Conservation (phyloP, 1,140 invertebrate genomes). For the Colletes latitarsis region DNA sequence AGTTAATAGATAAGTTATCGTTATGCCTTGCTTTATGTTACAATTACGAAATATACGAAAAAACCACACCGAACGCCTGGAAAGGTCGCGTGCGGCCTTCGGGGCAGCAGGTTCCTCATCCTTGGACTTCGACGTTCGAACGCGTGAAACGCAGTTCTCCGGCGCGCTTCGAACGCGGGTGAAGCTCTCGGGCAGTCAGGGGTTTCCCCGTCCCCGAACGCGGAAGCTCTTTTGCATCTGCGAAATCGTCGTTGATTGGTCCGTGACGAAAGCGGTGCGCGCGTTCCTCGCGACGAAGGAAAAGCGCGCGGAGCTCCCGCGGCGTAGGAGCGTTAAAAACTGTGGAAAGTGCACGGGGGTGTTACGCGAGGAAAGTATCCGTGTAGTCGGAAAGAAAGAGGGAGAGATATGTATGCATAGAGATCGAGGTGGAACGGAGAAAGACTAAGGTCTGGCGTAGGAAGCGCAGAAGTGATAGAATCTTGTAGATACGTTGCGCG, state of each 20-base stretch:
- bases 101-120: no score
- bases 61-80: no score
- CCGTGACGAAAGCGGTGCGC: not conserved
- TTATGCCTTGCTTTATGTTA: no score
- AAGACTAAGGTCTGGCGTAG: no score
- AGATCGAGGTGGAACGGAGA: no score
- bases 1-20: no score
- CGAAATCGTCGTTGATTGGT: not conserved
- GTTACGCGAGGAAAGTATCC: not conserved
- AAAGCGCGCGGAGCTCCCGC: not conserved
- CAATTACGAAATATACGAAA: no score
- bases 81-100: no score
- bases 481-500: slow-evolving; percentile 7
- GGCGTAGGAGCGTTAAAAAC: not conserved
- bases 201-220: slow-evolving; percentile 10
- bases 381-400: no score
- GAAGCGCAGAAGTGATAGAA: slow-evolving; percentile 48
- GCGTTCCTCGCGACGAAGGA: slow-evolving; percentile 3
- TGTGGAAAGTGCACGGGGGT: not conserved
- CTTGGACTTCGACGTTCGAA: no score
- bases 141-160: no score
- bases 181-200: not conserved
- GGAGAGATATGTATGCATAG: no score
- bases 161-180: not conserved
- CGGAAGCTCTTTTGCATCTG: slow-evolving; percentile 13